Base-by-base conservation (phyloP, 2,888 invertebrate species). In the Embidobia sp. region DNA sequence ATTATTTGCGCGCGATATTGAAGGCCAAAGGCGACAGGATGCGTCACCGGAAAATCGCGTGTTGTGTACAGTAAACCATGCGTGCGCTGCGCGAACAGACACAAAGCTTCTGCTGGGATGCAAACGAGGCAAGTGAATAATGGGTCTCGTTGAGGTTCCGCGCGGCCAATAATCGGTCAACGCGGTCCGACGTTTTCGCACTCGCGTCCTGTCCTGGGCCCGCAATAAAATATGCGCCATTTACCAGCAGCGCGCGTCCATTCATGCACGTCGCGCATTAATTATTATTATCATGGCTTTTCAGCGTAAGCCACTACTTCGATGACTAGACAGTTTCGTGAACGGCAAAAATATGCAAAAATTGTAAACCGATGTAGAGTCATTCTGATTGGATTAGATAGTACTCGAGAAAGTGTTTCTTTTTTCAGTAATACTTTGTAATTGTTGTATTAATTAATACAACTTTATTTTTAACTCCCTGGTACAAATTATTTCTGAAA, bases 221-320 rank as follows among this genome's bases (percentile, higher is more conserved):
- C 80, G 74, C 80, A 81, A 85, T 82, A 83, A 85, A 84, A 82
- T 85, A 83, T 85, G 80, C 81, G 79, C 74, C 83, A 85, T 85
- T 85, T 83, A 85, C 85, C 81, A 81, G 75, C 55, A 49, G 59
- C 46, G 64, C 55, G 40, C 55, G 59, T 64, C 29, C 57, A 70
- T 70, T 64, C 51, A 66, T 77, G 66, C 59, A 77, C 59, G 66
- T 53, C 70, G 29, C 29, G 37, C 57, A 76, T 70, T 64, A 76
- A 76, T 69, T 76, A 69, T 70, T 76, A 70, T 76, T 66, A 70
- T 76, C 66, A n/a, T n/a, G n/a, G n/a, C n/a, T n/a, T n/a, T n/a
- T n/a, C n/a, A n/a, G n/a, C n/a, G n/a, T n/a, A n/a, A n/a, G n/a
- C 16, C 11, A 48, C 22, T 48, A 4, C 27, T 48, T 63, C 63